A percentile compares a stretch with the other conserved stretches of the same genome.
Evolutionary conservation across 2,888 invertebrate genomes (phyloP).

Genomic region (Erebia epiphron): DNA sequence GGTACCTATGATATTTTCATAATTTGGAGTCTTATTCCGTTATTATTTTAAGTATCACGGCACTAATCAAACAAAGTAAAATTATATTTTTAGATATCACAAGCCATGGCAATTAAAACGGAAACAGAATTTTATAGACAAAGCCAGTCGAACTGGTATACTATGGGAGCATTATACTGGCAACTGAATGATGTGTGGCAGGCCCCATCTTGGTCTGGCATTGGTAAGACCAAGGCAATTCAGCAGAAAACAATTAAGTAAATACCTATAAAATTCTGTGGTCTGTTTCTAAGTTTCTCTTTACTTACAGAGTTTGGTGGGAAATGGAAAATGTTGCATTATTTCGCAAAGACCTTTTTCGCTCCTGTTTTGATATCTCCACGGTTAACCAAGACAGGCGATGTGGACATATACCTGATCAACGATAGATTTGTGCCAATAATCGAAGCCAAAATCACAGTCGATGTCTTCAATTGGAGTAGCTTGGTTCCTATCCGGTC

Average conservation of each 20-base stretch:
- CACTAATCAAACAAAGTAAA: too few relatives aligned
- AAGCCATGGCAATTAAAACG: slow-evolving; percentile 93
- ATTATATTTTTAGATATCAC: slow-evolving; percentile 84
- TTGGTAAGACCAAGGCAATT: slow-evolving; percentile 77
- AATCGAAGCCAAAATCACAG: slow-evolving; percentile 70
- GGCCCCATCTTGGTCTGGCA: slow-evolving; percentile 97
- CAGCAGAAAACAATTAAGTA: too few relatives aligned
- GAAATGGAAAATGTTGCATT: slow-evolving; percentile 94
- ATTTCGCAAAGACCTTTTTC: slow-evolving; percentile 93
- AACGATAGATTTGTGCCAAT: slow-evolving; percentile 83
- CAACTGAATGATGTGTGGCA: slow-evolving; percentile 99
- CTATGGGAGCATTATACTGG: slow-evolving; percentile 99
- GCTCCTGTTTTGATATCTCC: slow-evolving; percentile 88
- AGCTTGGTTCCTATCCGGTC: slow-evolving; percentile 66
- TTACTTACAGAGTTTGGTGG: slow-evolving; percentile 86
- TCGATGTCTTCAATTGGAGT: slow-evolving; percentile 85
- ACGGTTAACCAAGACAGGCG: slow-evolving; percentile 72
- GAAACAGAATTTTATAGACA: slow-evolving; percentile 93
- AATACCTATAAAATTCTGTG: neutral
- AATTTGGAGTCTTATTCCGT: neutral
- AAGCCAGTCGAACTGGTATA: slow-evolving; percentile 80
- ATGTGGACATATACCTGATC: slow-evolving; percentile 84
- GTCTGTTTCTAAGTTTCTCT: neutral
- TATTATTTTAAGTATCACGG: neutral
- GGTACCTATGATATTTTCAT: slow-evolving; percentile 71